Percentiles rank a stretch among this genome's conserved stretches.
phyloP scores from a whole-genome alignment of 2,113 vertebrate species.

The Percina caprodes region DNA sequence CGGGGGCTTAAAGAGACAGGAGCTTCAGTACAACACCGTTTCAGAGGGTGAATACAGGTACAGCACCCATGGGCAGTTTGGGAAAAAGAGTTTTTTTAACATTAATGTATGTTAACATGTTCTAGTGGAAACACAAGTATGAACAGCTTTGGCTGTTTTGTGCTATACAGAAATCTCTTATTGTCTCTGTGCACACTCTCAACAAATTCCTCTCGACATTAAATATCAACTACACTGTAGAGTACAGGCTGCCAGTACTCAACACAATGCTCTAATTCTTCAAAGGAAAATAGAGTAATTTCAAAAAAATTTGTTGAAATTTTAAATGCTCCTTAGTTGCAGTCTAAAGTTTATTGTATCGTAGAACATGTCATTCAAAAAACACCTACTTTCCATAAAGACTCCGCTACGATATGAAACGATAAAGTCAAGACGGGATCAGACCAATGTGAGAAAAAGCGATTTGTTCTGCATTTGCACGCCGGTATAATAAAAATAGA shows the following conservation, averaged over 20 bases:
- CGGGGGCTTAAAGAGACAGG: too few relatives aligned
- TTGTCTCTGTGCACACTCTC: background rate
- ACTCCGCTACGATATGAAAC: background rate
- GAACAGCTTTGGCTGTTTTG: background rate
- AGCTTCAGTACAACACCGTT: too few relatives aligned
- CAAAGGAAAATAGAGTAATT: background rate
- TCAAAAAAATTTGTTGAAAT: background rate
- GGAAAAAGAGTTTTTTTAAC: too few relatives aligned
- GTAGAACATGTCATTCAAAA: background rate
- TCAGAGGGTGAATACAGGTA: too few relatives aligned
- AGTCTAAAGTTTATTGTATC: background rate
- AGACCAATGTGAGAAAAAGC: background rate
- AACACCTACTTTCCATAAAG: background rate
- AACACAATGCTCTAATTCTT: background rate
- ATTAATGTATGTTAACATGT: too few relatives aligned
- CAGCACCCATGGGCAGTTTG: too few relatives aligned
- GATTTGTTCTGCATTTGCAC: constrained; percentile 18
- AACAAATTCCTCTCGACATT: background rate
- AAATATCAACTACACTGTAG: background rate
- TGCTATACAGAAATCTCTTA: background rate
- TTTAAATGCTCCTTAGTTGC: constrained; percentile 2
- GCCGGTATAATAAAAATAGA: constrained; percentile 14
- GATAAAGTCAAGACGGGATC: constrained; percentile 9
- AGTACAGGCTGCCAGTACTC: background rate
- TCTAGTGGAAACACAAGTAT: too few relatives aligned